These are phyloP conservation scores for Bradypodion pumilum DNA, from an alignment of 2,797 vertebrate species.

Conservation along the genomic window DNA sequence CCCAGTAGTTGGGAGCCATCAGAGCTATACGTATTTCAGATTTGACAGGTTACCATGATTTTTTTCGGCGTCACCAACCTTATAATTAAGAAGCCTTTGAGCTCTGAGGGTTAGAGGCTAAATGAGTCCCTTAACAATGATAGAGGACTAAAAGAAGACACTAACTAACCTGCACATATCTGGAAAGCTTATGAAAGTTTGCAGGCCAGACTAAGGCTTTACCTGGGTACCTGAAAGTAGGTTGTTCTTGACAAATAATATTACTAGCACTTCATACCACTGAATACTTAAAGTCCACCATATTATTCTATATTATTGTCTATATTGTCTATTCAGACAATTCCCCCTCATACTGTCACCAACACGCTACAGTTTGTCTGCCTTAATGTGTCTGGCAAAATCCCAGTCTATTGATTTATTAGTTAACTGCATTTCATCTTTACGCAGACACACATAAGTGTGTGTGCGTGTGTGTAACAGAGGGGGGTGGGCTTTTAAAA, in stretches of 20 bases:
- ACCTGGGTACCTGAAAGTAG: neutral
- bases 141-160: neutral
- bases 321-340: neutral
- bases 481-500: no score
- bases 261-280: neutral
- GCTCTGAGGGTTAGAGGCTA: neutral
- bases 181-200: neutral
- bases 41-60: neutral
- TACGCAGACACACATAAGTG: neutral
- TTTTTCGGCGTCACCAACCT: neutral
- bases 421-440: neutral
- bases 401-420: neutral
- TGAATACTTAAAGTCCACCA: neutral
- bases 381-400: neutral
- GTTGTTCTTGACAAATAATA: neutral
- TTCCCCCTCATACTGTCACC: neutral
- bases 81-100: neutral
- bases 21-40: no score
- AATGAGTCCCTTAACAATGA: neutral
- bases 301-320: neutral
- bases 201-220: no score
- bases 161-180: neutral
- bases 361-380: no score
- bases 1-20: no score
- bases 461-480: no score